phyloP scores from a whole-genome alignment of 2,797 vertebrate genomes.

The Squalus acanthias region DNA sequence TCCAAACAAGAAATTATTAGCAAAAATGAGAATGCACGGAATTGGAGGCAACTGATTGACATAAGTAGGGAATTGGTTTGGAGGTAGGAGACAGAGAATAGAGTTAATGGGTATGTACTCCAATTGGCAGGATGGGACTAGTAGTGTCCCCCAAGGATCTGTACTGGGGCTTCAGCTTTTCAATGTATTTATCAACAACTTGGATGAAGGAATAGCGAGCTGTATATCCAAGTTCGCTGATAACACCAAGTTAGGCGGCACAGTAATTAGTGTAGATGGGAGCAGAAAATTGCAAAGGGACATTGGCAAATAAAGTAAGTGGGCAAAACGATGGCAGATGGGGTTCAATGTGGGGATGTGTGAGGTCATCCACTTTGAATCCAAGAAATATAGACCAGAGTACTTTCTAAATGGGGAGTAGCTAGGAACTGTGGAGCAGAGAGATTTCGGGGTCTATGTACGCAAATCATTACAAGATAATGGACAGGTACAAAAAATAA shows the following conservation, averaged over 20 bases:
- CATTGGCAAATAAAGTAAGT: not conserved
- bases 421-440: not conserved
- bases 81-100: not conserved
- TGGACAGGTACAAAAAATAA: not conserved
- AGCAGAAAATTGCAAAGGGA: not conserved
- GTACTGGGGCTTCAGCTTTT: not conserved
- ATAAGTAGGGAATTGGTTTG: not conserved
- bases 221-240: not conserved
- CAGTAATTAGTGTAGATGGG: not conserved
- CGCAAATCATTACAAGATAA: not conserved
- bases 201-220: not conserved
- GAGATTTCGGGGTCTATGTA: not conserved
- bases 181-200: not conserved
- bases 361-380: no score
- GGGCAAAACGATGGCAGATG: not conserved
- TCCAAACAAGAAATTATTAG: not conserved
- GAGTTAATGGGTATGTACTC: not conserved
- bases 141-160: not conserved
- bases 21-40: not conserved
- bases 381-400: no score
- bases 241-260: not conserved
- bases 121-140: not conserved
- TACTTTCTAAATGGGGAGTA: not conserved
- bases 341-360: no score
- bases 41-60: not conserved